These are phyloP conservation scores for Sturnus vulgaris DNA, from an alignment of 2,113 vertebrate species.

Conservation along the genomic window DNA sequence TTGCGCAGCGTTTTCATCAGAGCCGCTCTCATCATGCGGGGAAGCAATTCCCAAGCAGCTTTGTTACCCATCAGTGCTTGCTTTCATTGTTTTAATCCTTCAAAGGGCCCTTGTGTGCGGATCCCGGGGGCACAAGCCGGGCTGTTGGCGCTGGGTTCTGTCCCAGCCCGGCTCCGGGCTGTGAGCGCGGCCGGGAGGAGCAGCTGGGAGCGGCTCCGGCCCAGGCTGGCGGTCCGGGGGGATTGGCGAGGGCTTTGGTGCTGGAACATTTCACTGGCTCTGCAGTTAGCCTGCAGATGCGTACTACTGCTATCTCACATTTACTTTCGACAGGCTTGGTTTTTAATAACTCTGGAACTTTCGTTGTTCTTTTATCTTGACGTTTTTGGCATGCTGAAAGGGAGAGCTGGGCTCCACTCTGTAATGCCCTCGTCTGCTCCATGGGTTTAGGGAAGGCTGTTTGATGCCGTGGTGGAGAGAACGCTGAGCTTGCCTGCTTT, in stretches of 20 bases:
- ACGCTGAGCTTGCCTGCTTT: background rate
- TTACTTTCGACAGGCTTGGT: background rate
- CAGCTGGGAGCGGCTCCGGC: accelerated
- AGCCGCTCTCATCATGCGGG: background rate
- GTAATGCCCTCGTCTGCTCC: background rate
- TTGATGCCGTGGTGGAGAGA: accelerated
- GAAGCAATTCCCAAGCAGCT: background rate
- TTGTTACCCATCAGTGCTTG: background rate
- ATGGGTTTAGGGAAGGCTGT: background rate
- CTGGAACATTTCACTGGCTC: background rate
- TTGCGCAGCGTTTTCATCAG: background rate
- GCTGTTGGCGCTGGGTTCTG: background rate
- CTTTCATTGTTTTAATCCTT: background rate
- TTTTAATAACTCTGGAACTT: background rate
- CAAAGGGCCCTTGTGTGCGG: background rate
- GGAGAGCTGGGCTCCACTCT: background rate
- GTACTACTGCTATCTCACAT: background rate
- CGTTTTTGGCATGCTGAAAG: accelerated
- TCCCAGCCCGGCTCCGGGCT: background rate
- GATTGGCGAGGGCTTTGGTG: background rate
- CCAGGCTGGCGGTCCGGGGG: accelerated
- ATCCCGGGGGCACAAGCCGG: background rate
- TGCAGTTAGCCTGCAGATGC: background rate
- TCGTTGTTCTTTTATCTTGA: background rate
- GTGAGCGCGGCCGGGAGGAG: accelerated